Evolutionary conservation across 1,140 invertebrate genomes (phyloP).

Genomic region (Brachionus plicatilis): DNA sequence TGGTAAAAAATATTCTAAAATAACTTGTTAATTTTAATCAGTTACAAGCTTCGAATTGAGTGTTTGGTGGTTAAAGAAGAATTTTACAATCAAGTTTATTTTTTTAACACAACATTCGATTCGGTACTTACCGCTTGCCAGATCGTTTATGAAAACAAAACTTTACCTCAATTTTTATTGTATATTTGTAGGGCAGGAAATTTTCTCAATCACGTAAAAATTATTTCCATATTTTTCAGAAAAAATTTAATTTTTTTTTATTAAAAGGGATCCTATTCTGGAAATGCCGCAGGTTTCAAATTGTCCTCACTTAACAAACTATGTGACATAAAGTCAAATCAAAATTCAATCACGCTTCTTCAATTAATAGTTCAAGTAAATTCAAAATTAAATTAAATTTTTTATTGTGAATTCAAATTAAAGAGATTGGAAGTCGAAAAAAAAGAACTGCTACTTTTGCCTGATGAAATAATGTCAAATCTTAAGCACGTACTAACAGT

Average conservation of each 20-base stretch:
- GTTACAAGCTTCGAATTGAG: slow-evolving; percentile 23
- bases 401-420: neutral
- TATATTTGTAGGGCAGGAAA: slow-evolving; percentile 25
- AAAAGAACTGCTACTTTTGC: neutral
- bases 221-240: neutral
- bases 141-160: neutral
- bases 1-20: neutral
- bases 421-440: neutral
- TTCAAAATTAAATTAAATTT: neutral
- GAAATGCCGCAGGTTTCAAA: slow-evolving; percentile 22
- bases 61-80: slow-evolving; percentile 15
- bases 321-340: slow-evolving; percentile 13
- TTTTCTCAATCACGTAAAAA: slow-evolving; percentile 18
- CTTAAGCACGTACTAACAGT: neutral
- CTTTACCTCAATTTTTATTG: neutral
- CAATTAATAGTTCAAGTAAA: slow-evolving; percentile 2
- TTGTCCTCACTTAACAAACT: slow-evolving; percentile 36
- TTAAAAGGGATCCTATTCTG: slow-evolving; percentile 11
- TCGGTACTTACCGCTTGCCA: neutral
- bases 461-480: neutral
- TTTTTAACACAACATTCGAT: slow-evolving; percentile 5
- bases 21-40: neutral
- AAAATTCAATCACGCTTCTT: neutral
- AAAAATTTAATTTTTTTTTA: neutral
- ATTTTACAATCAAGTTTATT: slow-evolving; percentile 2